These are phyloP conservation scores for Anhinga rufa DNA, from an alignment of 2,113 vertebrate species.

Conservation along the genomic window DNA sequence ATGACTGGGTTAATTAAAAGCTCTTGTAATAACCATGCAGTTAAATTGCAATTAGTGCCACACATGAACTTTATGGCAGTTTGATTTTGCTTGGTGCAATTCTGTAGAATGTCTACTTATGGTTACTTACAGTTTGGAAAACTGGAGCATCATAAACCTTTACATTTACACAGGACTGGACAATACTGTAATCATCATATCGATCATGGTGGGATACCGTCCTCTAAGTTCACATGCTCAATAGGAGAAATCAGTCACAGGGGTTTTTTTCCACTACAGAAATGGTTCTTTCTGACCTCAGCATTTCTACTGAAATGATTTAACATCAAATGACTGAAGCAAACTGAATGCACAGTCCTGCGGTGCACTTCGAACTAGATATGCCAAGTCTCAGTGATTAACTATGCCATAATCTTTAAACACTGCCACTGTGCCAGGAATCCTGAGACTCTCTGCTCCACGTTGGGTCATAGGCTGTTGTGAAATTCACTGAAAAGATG, in stretches of 20 bases:
- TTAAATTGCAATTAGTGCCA: conserved; percentile 60
- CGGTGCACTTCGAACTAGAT: not conserved
- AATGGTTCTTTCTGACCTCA: not conserved
- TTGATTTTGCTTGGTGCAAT: not conserved
- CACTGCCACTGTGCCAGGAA: not conserved
- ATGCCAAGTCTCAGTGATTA: not conserved
- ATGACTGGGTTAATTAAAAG: conserved; percentile 58
- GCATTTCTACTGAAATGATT: not conserved
- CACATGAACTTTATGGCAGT: conserved; percentile 36
- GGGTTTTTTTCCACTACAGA: not conserved
- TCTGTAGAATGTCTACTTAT: not conserved
- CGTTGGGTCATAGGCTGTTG: not conserved
- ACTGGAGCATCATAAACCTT: not conserved
- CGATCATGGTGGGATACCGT: not conserved
- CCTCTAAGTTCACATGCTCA: not conserved
- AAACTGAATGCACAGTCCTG: not conserved
- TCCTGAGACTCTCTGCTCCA: not conserved
- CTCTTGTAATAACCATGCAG: conserved; percentile 40
- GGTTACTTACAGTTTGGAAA: not conserved
- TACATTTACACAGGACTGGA: not conserved
- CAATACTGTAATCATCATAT: not conserved
- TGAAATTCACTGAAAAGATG: not conserved
- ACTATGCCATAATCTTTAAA: not conserved
- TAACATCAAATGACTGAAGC: not conserved
- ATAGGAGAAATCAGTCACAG: not conserved